Evolutionary conservation across 2,797 vertebrate species (phyloP), one percentile per base, ranked within the genome.

Genomic region (Epinephelus awoara): DNA sequence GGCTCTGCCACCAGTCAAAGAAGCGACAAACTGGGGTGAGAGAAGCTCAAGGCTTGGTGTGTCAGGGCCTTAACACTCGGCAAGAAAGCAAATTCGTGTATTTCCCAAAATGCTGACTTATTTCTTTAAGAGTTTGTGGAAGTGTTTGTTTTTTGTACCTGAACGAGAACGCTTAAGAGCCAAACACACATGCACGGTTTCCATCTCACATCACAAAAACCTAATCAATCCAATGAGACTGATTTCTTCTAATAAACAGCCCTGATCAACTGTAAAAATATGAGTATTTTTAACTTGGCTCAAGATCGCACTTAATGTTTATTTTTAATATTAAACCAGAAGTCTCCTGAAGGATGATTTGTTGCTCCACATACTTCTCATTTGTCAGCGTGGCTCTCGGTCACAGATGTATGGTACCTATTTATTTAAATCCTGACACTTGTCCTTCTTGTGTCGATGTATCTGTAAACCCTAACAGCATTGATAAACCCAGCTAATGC

Each of bases 291-390:
- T 3, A 59, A 72, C 46, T 65, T 49, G 34, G 34, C 34, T 34
- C 34, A 70, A 55, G n/a, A 58, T 50, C 27, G 52, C 68, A 72
- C 68, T 71, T 79, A n/a, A 14, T 46, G 34, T 59, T 83, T 40
- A 27, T 65, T 67, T 57, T 58, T 18, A 12, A 8, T 8, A 62
- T 25, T 75, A 4, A 73, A 74, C 67, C 13, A 29, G 10, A 34
- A 65, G 17, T 58, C 13, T 14, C 46, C 18, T 54, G 18, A 49
- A 29, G 44, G n/a, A 9, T 52, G 55, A 64, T 61, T 14, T 59
- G n/a, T 74, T 58, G 42, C n/a, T 54, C 34, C 14, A 34, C 23
- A 2, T 47, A 13, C 38, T 29, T 34, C 40, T 18, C 2, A 2
- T 62, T 34, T 40, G 46, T 62, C 40, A 23, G 70, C 17, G 29